Conservation (phyloP, 2,888 invertebrate species). For the Drosophila infuscata region DNA sequence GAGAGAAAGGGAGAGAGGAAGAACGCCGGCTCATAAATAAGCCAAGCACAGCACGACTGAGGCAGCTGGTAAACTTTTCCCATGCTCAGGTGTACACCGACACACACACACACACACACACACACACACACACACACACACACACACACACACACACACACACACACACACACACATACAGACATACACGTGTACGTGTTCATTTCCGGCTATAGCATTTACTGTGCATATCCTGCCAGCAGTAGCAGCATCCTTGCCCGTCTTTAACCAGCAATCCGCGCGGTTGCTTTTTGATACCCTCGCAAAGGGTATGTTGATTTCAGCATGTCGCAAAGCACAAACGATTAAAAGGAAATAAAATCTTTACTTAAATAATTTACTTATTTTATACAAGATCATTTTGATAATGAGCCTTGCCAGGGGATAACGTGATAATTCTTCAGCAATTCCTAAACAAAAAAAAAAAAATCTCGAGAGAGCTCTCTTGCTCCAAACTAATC, state of each 20-base stretch:
- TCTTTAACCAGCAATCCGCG: conserved; percentile 21
- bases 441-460: no score
- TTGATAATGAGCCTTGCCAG: no score
- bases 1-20: not conserved
- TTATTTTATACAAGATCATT: no score
- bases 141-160: conserved; percentile 24
- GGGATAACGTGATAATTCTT: no score
- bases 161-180: conserved; percentile 23
- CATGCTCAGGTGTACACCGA: conserved; percentile 22
- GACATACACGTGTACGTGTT: conserved; percentile 67
- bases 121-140: conserved; percentile 23
- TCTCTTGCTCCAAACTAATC: not conserved
- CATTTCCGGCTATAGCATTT: conserved; percentile 78
- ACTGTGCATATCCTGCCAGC: conserved; percentile 73
- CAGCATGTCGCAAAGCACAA: no score
- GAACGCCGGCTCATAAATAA: conserved; percentile 51
- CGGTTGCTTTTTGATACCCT: not conserved
- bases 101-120: conserved; percentile 25
- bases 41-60: conserved; percentile 28
- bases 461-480: not conserved
- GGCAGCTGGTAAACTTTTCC: conserved; percentile 64
- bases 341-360: no score
- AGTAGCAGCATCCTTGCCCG: conserved; percentile 46
- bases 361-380: no score
- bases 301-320: not conserved